Evolutionary conservation across 2,888 invertebrate species (phyloP).

Genomic region (Lasioglossum morio): DNA sequence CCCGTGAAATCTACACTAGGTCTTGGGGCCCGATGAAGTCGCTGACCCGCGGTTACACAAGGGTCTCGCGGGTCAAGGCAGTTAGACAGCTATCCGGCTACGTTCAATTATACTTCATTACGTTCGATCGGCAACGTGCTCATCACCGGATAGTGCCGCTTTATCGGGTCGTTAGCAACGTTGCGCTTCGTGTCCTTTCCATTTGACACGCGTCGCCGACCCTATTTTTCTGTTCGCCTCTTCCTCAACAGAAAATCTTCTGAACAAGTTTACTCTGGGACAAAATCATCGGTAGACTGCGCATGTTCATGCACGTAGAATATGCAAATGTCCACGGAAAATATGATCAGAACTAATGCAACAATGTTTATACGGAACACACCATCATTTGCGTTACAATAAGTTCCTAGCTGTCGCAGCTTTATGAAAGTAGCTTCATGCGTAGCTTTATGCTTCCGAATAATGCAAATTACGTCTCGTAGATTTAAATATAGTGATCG

Average conservation of each 20-base stretch:
- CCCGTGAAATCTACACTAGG: conserved; percentile 48
- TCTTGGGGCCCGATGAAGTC: conserved; percentile 58
- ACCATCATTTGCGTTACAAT: no score
- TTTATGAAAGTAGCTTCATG: no score
- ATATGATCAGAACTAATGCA: no score
- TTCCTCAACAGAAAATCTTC: not conserved
- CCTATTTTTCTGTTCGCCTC: not conserved
- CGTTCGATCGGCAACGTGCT: conserved; percentile 62
- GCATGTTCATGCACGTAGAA: no score
- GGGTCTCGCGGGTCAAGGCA: conserved; percentile 59
- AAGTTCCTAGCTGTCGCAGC: no score
- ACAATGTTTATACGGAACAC: no score
- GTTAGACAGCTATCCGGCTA: conserved; percentile 69
- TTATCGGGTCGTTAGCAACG: conserved; percentile 65
- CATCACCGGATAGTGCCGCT: conserved; percentile 59
- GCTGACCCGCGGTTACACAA: conserved; percentile 57
- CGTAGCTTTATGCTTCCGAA: no score
- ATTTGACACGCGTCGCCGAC: conserved; percentile 35
- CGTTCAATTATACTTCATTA: conserved; percentile 72
- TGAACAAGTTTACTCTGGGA: not conserved
- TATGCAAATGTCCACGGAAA: no score
- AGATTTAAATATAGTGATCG: no score
- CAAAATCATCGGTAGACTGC: no score
- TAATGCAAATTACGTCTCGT: no score
- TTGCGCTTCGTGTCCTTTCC: conserved; percentile 54